Evolutionary conservation across 2,888 invertebrate species (phyloP), one percentile per base, ranked within the genome.

Genomic region (Polyommatus icarus): DNA sequence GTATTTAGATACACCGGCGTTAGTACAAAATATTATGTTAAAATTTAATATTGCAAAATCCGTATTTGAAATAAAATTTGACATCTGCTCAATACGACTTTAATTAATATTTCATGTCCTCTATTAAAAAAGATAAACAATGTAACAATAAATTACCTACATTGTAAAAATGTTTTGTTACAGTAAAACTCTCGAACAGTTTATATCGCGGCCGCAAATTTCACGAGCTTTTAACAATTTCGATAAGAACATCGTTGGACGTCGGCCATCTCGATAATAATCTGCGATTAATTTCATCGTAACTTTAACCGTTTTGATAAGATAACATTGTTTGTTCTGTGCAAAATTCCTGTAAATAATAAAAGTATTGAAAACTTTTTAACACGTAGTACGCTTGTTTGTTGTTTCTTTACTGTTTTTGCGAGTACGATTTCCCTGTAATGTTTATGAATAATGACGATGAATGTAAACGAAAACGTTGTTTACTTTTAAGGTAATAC

Each of bases 281-380:
- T 79, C 78, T 78, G 72, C 77, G 78, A 80, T 80, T 81, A 81
- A 79, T 78, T 79, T 79, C n/a, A 61, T 61, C 67, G 40, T 78
- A 29, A 67, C 59, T 54, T 78, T 61, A 20, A 24, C 71, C 36
- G 57, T 73, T 59, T 71, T 71, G 67, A n/a, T 72, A 72, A 72
- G 72, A 36, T 61, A 73, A 54, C 75, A 29, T 75, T 75, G 75
- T 46, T 75, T 75, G 75, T 46, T 50, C 18, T 54, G 75, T 54
- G 50, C 73, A 24, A 54, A 54, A 75, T 75, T 50, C 75, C 54
- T 29, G 75, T 75, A 75, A 75, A 75, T 75, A 54, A 75, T 75
- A 75, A 15, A 75, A 75, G 75, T 50, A 50, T 46, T 24, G 29
- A 24, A 50, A 75, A 75, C 50, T 75, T 75, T 73, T 54, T 50